Evolutionary conservation across 1,140 invertebrate genomes (phyloP), one percentile per base, ranked within the genome.

Genomic region (Drosophila bocki): DNA sequence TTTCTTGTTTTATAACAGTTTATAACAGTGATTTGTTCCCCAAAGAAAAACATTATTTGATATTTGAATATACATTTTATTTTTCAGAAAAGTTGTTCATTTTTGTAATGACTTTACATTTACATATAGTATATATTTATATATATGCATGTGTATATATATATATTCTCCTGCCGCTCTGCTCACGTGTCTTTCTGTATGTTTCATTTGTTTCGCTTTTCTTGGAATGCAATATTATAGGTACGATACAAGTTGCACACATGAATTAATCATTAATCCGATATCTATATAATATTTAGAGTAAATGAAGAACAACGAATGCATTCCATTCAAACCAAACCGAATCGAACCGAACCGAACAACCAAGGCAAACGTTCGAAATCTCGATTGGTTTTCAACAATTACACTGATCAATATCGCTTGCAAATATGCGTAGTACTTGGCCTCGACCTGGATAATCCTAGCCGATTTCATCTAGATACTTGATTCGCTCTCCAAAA

Each of bases 41-140:
- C 44, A 37, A 19, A 50, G 41, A 41, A 70, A 53, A 45, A 39
- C 13, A 1, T 22, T 67, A 57, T 26, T 69, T 91, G 51, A 91
- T 90, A 90, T 85, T 90, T 82, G 85, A 90, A 90, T 90, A 90
- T 90, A 90, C 85, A 91, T 67, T 90, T 90, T 88, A 91, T 91
- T 90, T 88, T 88, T 85, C 85, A 85, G 85, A 88, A 88, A 88
- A 88, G 75, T 88, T 85, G 57, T 64, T 90, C 80, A 90, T 90
- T 78, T 80, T 83, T 72, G 47, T 78, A 88, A 82, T 88, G 81
- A 84, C 60, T 90, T 88, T 88, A 88, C 85, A 88, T 76, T 76
- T 85, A 90, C 80, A 87, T 87, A 87, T 77, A 75, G 60, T 56
- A 76, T 76, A 61, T 75, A 58, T 76, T 71, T 76, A 74, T 77